Evolutionary conservation across 2,797 vertebrate species (phyloP), one percentile per base, ranked within the genome.

Genomic region (Eremophila alpestris): DNA sequence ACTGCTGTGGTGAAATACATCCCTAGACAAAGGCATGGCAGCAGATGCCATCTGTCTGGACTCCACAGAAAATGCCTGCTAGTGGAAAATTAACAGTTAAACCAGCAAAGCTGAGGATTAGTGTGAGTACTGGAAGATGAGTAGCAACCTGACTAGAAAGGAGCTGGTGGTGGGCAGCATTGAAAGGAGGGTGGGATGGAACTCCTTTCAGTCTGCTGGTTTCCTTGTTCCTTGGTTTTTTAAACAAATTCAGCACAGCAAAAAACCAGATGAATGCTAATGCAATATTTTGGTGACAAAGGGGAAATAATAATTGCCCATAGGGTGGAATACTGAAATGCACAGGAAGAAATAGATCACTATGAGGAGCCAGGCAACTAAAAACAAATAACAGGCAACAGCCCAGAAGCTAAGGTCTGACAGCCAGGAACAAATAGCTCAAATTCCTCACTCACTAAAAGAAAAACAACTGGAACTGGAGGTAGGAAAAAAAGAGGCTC

Each of bases 341-440:
- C 1, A 7, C 14, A 71, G 71, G 75, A 91, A 84, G 68, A 70
- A 87, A 95, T 11, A 91, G 85, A 83, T 83, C 91, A 81, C 65
- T 65, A 29, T 18, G 38, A 94, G 80, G 77, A 94, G n/a, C 93
- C 67, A 93, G 79, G 94, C 62, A 95, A 93, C 91, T 83, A 15
- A 86, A 90, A 96, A 69, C 91, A 95, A 94, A 59, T 81, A 96
- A 73, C 13, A 94, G 55, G 81, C 83, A 79, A 67, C 45, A 91
- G 83, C 69, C 87, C 80, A 96, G 93, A 89, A 95, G 79, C 76
- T 46, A 81, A 77, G 58, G 51, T 83, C 85, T 92, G 65, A 56
- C 73, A 94, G 74, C 76, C 83, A 94, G 87, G 63, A 90, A 52
- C 43, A 74, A 94, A 94, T 83, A 91, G 59, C 46, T 88, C 69